These are phyloP conservation scores for Paracanthobrama guichenoti DNA, from an alignment of 2,113 vertebrate genomes.

Conservation along the genomic window DNA sequence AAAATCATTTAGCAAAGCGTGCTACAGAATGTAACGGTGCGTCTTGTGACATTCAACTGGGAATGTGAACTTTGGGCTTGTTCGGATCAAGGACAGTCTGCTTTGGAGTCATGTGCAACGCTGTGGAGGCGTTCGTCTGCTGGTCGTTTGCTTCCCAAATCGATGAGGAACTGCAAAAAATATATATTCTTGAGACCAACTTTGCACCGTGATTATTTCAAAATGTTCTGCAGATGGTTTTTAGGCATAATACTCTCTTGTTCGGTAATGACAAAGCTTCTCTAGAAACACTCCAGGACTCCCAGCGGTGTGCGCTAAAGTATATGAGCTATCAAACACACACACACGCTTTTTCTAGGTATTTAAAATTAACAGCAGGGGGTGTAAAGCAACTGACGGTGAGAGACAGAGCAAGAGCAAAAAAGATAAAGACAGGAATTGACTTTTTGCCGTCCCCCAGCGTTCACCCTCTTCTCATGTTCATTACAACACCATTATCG, in stretches of 20 bases:
- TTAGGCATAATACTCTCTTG: not conserved
- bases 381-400: conserved; percentile 17
- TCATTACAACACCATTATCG: conserved; percentile 51
- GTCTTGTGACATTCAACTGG: conserved; percentile 20
- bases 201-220: not conserved
- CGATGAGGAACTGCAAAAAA: not conserved
- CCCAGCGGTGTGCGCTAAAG: conserved; percentile 22
- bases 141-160: not conserved
- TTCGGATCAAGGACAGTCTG: not conserved
- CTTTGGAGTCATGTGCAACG: not conserved
- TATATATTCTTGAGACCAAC: not conserved
- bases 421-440: conserved; percentile 52
- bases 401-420: conserved; percentile 38
- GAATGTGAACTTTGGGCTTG: conserved; percentile 34
- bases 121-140: not conserved
- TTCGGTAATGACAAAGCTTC: conserved; percentile 33
- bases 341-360: conserved; percentile 38
- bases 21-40: conserved; percentile 38
- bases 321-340: conserved; percentile 32
- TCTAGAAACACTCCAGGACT: conserved; percentile 34
- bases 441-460: conserved; percentile 46
- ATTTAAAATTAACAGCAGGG: conserved; percentile 57
- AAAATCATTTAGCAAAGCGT: conserved; percentile 50
- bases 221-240: not conserved
- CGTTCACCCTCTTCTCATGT: conserved; percentile 37